Evolutionary conservation across 2,888 invertebrate genomes (phyloP), one percentile per base, ranked within the genome.

Genomic region (Pteria penguin): DNA sequence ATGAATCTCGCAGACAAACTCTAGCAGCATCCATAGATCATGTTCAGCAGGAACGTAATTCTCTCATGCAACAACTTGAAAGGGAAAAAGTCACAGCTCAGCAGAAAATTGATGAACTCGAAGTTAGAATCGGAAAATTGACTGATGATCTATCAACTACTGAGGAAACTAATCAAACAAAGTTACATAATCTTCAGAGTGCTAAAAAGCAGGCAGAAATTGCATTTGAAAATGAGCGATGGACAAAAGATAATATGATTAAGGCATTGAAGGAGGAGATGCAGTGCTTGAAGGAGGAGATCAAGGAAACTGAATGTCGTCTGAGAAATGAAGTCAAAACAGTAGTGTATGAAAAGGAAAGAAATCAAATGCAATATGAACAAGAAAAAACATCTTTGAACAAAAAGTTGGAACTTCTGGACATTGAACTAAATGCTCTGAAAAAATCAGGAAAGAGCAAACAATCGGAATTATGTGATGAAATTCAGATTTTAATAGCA

Each of bases 1-100:
- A 70, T 72, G 84, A 82, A 45, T 75, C 61, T 24, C 60, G 82
- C 33, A 24, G 82, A 14, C 67, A 72, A 33, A 84, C 84, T 2
- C 73, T 84, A 14, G 69, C 72, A 11, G 63, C 76, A 11, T 75
- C 82, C 11, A 63, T 80, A 33, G 84, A 84, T 61, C 54, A 69
- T 2, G 82, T 77, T 55, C 71, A 78, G 24, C 58, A 67, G 11
- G 77, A 79, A 57, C 72, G 77, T 57, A 75, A 62, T 26, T 61
- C 61, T 55, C 26, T 65, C 1, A 79, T 80, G 33, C 76, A 81
- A 22, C 54, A 74, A 4, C 65, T 82, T 8, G 36, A 33, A 2
- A 66, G 18, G 27, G 76, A 77, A 22, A 65, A 79, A 2, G 58
- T 68, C 8, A 70, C 76, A 18, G 69, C 75, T 66, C 66, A 72